A percentile compares a stretch with the other conserved stretches of the same genome.
Evolutionary conservation across 1,140 invertebrate species (phyloP).

Genomic region (Glomeris maerens): DNA sequence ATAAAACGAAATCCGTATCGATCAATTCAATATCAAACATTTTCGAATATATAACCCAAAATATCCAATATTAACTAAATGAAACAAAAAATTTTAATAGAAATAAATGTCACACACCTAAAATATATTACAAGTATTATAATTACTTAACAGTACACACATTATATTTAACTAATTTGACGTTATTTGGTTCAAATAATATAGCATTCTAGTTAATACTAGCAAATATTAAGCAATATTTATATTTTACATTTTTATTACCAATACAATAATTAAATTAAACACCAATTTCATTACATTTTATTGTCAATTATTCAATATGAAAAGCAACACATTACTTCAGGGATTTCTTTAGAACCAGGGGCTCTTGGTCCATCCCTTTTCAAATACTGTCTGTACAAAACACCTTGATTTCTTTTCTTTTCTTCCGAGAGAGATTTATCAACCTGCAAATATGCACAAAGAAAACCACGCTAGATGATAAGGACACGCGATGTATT

Average conservation of each 20-base stretch:
- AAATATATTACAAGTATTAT: slow-evolving; percentile 3
- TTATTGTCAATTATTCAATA: too few relatives aligned
- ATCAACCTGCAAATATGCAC: not conserved
- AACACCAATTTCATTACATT: slow-evolving; percentile 12
- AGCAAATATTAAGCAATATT: too few relatives aligned
- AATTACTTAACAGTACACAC: too few relatives aligned
- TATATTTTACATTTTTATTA: not conserved
- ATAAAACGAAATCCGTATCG: not conserved
- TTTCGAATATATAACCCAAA: slow-evolving; percentile 7
- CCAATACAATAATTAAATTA: slow-evolving; percentile 8
- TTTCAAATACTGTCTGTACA: slow-evolving; percentile 55
- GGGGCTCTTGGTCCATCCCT: slow-evolving; percentile 58
- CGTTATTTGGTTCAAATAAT: too few relatives aligned
- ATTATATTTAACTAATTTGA: too few relatives aligned
- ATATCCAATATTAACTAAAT: too few relatives aligned
- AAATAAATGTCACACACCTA: slow-evolving; percentile 8
- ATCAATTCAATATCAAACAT: not conserved
- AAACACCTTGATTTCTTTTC: slow-evolving; percentile 45
- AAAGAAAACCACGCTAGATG: too few relatives aligned
- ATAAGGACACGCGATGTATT: too few relatives aligned
- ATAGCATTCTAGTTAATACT: too few relatives aligned
- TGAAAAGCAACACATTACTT: too few relatives aligned
- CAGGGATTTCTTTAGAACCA: slow-evolving; percentile 65
- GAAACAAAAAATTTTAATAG: too few relatives aligned
- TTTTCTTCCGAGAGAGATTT: slow-evolving; percentile 32